Conservation (phyloP, 2,797 vertebrate genomes). For the Champsocephalus gunnari region DNA sequence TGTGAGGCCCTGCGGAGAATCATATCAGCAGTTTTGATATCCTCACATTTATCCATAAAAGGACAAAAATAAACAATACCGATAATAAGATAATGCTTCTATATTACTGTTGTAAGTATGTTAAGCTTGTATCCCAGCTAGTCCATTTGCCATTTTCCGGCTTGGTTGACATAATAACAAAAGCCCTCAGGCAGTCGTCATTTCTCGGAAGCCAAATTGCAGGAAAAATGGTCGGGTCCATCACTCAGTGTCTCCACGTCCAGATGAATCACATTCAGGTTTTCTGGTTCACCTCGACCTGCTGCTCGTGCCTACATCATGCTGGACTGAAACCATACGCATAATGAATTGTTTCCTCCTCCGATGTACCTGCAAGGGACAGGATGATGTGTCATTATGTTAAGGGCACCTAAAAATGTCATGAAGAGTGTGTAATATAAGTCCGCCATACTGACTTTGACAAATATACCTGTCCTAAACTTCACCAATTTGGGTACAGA, state of each 20-base stretch:
- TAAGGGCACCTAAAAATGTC: constrained; percentile 50
- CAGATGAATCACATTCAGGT: constrained; percentile 46
- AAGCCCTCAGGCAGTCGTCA: constrained; percentile 29
- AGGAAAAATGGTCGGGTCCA: constrained; percentile 31
- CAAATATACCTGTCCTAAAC: constrained; percentile 60
- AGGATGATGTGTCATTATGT: constrained; percentile 58
- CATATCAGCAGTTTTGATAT: constrained; percentile 60
- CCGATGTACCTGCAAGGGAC: constrained; percentile 36
- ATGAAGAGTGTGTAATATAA: constrained; percentile 23
- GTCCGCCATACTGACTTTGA: constrained; percentile 46
- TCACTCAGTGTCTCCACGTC: constrained; percentile 50
- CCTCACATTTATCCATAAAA: constrained; percentile 25
- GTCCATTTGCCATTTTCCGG: constrained; percentile 28
- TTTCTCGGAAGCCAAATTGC: constrained; percentile 47
- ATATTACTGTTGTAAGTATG: not conserved
- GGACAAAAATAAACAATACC: not conserved
- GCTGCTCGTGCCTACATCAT: constrained; percentile 16
- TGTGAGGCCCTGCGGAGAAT: constrained; percentile 37
- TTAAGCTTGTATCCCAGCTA: not conserved
- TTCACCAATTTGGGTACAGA: constrained; percentile 55
- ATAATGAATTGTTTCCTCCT: constrained; percentile 43
- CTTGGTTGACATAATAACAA: constrained; percentile 32
- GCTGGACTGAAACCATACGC: constrained; percentile 26
- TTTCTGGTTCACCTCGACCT: constrained; percentile 46
- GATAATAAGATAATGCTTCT: not conserved